phyloP scores from a whole-genome alignment of 2,888 invertebrate species.

The Pycnomerus fuliginosus region DNA sequence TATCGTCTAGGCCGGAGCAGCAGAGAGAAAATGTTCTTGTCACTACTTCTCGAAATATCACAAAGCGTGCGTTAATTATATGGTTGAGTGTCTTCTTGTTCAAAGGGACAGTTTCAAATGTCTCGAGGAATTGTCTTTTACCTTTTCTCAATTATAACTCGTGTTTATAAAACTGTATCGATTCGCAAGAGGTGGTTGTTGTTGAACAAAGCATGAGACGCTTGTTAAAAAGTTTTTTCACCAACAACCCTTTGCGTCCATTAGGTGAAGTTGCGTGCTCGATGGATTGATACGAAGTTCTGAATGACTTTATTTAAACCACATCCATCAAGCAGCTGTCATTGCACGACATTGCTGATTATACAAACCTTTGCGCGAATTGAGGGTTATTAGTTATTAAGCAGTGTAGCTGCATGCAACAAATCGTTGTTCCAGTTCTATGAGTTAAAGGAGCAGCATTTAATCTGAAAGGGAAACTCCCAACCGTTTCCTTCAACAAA shows the following conservation, averaged over 20 bases:
- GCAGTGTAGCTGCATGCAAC: constrained; percentile 10
- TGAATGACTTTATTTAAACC: constrained; percentile 48
- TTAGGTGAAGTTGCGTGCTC: no score
- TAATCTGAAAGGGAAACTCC: no score
- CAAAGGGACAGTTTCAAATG: background rate
- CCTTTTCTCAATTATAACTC: no score
- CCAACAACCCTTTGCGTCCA: no score
- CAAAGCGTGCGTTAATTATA: constrained; percentile 8
- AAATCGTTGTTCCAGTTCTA: no score
- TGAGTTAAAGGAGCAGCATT: no score
- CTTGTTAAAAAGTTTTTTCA: no score
- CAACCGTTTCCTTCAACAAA: constrained; percentile 44
- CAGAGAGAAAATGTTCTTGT: background rate
- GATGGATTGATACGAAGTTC: constrained; percentile 38
- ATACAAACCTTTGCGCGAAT: constrained; percentile 18
- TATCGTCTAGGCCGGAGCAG: constrained; percentile 1
- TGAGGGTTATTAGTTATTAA: constrained; percentile 12
- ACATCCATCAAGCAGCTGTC: constrained; percentile 46
- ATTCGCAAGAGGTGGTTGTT: no score
- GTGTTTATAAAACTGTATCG: no score
- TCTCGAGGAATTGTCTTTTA: no score
- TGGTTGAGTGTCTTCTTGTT: constrained; percentile 5
- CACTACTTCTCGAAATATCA: no score
- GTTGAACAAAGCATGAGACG: no score
- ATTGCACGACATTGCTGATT: constrained; percentile 35